phyloP scores from a whole-genome alignment of 2,888 invertebrate genomes.

The Melieria omissa region DNA sequence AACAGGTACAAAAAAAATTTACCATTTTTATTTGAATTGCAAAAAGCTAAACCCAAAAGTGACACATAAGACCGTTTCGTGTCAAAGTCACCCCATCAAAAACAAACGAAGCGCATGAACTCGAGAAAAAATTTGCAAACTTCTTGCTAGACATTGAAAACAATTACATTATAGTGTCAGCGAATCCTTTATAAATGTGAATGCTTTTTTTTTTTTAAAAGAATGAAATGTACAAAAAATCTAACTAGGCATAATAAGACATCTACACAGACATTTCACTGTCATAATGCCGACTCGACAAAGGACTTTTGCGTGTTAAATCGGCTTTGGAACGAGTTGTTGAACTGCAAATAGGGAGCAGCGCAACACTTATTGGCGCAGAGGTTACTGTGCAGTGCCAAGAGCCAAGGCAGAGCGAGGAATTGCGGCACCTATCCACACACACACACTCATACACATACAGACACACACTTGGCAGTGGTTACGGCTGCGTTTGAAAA shows the following conservation, averaged over 20 bases:
- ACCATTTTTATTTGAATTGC: not conserved
- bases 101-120: conserved; percentile 6
- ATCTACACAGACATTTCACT: conserved; percentile 2
- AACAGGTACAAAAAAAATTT: not conserved
- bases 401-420: too few relatives aligned
- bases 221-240: conserved; percentile 1
- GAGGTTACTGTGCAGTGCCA: too few relatives aligned
- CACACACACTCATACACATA: not conserved
- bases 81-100: conserved; percentile 24
- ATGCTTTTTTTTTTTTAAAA: conserved; percentile 5
- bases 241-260: conserved; percentile 6
- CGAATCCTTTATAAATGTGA: conserved; percentile 10
- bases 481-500: conserved; percentile 46
- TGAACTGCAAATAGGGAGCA: too few relatives aligned
- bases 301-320: conserved; percentile 17
- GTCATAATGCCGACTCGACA: conserved; percentile 15
- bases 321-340: conserved; percentile 14
- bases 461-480: conserved; percentile 38
- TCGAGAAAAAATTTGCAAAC: conserved; percentile 9
- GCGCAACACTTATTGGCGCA: too few relatives aligned
- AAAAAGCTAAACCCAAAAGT: too few relatives aligned
- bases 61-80: not conserved
- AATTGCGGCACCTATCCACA: too few relatives aligned
- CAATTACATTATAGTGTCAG: conserved; percentile 19
- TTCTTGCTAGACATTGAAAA: conserved; percentile 7